phyloP scores from a whole-genome alignment of 2,888 invertebrate genomes.

The Stenodera caucasica region DNA sequence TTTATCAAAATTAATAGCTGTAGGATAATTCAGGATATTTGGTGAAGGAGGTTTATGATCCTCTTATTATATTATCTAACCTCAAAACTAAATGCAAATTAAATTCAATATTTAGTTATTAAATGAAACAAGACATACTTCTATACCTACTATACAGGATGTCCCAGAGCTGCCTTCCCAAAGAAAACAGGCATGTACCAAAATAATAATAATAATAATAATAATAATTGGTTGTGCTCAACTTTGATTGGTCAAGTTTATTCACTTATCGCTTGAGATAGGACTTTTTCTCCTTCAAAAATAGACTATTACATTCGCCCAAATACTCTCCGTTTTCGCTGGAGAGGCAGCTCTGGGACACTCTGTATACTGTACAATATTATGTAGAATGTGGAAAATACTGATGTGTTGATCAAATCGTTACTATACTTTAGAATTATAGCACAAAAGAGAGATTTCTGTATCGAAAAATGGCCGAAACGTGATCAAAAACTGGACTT shows the following conservation, averaged over 20 bases:
- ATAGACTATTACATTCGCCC: too few relatives aligned
- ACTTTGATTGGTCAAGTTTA: too few relatives aligned
- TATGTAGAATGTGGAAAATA: constrained; percentile 1
- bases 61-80: constrained; percentile 5
- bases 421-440: neutral
- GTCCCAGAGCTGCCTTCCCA: too few relatives aligned
- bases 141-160: too few relatives aligned
- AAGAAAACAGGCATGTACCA: too few relatives aligned
- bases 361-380: too few relatives aligned
- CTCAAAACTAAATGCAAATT: constrained; percentile 6
- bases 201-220: too few relatives aligned
- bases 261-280: too few relatives aligned
- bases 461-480: neutral
- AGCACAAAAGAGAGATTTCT: neutral
- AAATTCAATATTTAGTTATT: constrained; percentile 1
- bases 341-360: too few relatives aligned
- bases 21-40: constrained; percentile 5
- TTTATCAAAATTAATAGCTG: constrained; percentile 8
- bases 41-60: constrained; percentile 5
- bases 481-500: neutral
- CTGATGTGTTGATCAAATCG: constrained; percentile 1
- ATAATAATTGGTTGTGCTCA: too few relatives aligned
- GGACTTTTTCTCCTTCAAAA: too few relatives aligned
- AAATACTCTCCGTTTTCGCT: too few relatives aligned
- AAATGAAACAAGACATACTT: constrained; percentile 2